These are phyloP conservation scores for Epinephelus moara DNA, from an alignment of 2,113 vertebrate genomes.

Conservation along the genomic window DNA sequence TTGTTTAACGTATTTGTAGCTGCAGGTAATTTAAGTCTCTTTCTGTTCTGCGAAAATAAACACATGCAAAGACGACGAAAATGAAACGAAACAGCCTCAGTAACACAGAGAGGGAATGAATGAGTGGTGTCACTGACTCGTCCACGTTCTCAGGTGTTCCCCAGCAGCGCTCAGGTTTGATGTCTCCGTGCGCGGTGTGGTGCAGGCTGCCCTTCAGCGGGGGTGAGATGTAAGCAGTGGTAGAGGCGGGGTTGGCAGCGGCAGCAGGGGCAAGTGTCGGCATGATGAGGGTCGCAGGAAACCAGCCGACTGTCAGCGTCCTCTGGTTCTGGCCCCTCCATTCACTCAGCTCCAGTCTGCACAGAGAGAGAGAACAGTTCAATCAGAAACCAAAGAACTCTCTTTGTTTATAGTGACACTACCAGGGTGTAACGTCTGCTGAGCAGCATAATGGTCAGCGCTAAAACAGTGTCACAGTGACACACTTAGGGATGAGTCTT, in stretches of 20 bases:
- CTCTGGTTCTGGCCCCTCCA: conserved; percentile 92
- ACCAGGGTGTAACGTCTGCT: background rate
- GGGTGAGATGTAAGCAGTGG: conserved; percentile 69
- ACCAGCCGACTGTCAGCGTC: conserved; percentile 86
- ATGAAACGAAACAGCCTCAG: background rate
- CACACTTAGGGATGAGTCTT: too few relatives aligned
- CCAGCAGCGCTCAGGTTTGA: conserved; percentile 71
- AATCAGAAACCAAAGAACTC: background rate
- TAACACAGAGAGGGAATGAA: background rate
- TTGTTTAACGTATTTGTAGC: background rate
- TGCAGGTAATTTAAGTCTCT: background rate
- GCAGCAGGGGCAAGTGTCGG: conserved; percentile 20
- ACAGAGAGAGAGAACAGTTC: background rate
- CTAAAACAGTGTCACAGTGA: too few relatives aligned
- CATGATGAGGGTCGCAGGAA: conserved; percentile 79
- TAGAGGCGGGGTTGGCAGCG: background rate
- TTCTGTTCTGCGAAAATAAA: too few relatives aligned
- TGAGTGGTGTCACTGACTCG: conserved; percentile 77
- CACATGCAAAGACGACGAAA: background rate
- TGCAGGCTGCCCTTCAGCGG: conserved; percentile 83
- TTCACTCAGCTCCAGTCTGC: conserved; percentile 84
- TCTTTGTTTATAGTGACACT: background rate
- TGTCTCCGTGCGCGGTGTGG: conserved; percentile 80
- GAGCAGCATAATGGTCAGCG: background rate
- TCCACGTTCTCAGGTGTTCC: conserved; percentile 76